phyloP scores from a whole-genome alignment of 1,140 invertebrate genomes.

The Drosophila busckii region DNA sequence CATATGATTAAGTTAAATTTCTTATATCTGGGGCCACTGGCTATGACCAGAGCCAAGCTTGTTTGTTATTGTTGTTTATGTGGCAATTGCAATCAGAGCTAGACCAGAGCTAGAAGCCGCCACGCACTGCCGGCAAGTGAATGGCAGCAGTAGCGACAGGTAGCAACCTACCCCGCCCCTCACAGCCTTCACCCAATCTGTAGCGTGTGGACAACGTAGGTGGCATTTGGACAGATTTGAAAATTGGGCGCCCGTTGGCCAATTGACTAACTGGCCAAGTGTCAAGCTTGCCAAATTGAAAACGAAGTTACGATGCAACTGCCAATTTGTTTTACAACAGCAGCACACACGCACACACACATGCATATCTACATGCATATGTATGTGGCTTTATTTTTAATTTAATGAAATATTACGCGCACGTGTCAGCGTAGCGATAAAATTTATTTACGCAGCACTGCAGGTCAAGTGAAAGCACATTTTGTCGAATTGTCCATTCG shows the following conservation, averaged over 20 bases:
- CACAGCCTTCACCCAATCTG: not conserved
- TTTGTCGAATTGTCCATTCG: constrained; percentile 24
- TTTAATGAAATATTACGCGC: constrained; percentile 74
- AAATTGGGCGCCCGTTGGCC: constrained; percentile 26
- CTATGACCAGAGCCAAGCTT: constrained; percentile 10
- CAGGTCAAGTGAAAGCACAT: constrained; percentile 78
- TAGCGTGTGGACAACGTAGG: constrained; percentile 46
- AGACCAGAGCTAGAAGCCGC: constrained; percentile 12
- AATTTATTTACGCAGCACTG: constrained; percentile 74
- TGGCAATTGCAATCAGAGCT: constrained; percentile 61
- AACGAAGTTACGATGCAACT: constrained; percentile 69
- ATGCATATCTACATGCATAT: constrained; percentile 5
- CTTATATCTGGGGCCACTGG: no score
- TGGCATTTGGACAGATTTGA: constrained; percentile 43
- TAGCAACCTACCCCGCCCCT: constrained; percentile 5
- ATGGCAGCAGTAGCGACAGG: constrained; percentile 56
- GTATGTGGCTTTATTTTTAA: constrained; percentile 22
- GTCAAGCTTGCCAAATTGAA: constrained; percentile 73
- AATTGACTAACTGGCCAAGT: constrained; percentile 59
- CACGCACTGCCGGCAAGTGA: constrained; percentile 63
- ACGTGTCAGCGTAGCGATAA: constrained; percentile 72
- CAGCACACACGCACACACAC: constrained; percentile 47
- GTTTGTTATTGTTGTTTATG: constrained; percentile 13
- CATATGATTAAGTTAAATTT: no score
- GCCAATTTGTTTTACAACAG: constrained; percentile 64